A percentile compares a stretch with the other conserved stretches of the same genome.
Evolutionary conservation across 2,113 vertebrate species (phyloP).

Genomic region (Pelodiscus sinensis): DNA sequence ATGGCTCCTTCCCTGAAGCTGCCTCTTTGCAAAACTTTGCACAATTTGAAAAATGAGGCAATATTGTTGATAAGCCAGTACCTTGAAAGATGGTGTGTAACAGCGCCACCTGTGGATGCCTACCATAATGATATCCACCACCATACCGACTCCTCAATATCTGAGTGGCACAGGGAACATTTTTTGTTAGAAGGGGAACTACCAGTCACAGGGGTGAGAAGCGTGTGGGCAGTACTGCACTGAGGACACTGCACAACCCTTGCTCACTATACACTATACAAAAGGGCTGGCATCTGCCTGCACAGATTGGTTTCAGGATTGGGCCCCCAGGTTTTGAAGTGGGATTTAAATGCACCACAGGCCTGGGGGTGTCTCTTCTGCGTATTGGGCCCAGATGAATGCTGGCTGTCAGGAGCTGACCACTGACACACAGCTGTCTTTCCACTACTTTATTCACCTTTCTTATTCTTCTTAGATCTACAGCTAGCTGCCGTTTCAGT

Average conservation of each 20-base stretch:
- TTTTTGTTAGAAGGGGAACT: neutral
- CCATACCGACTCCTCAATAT: neutral
- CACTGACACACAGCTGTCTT: neutral
- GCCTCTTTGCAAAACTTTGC: neutral
- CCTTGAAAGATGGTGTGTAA: neutral
- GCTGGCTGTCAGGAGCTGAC: neutral
- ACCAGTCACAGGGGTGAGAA: neutral
- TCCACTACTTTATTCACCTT: neutral
- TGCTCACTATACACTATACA: neutral
- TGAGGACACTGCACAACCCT: neutral
- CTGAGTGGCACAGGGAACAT: neutral
- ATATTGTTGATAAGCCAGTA: no score
- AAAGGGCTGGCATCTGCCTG: neutral
- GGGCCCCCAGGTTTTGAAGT: neutral
- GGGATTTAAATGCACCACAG: neutral
- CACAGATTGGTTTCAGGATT: neutral
- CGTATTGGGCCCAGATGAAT: neutral
- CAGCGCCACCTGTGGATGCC: neutral
- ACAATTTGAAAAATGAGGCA: neutral
- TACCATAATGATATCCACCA: neutral
- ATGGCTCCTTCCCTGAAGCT: neutral
- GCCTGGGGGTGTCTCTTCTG: neutral
- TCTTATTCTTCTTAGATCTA: neutral
- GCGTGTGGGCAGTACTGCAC: no score
- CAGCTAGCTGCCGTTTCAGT: neutral